These are phyloP conservation scores for Brachyptera putata DNA, from an alignment of 2,888 invertebrate species.

Conservation along the genomic window DNA sequence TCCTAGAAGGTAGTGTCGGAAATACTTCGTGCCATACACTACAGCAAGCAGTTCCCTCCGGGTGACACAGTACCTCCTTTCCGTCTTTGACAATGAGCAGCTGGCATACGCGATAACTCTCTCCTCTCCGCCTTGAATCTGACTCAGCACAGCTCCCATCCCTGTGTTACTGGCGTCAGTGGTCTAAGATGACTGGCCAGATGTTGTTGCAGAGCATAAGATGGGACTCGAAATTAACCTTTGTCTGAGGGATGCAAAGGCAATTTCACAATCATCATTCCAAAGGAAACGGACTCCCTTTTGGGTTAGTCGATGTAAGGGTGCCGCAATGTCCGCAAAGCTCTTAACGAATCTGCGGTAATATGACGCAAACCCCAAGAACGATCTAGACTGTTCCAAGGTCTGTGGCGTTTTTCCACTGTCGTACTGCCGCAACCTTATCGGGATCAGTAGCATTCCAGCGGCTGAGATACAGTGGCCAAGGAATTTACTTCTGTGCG, in stretches of 20 bases:
- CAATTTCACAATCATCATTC: background rate
- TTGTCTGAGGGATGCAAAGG: background rate
- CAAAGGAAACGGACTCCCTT: background rate
- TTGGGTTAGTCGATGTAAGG: background rate
- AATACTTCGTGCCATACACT: no score
- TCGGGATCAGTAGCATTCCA: constrained; percentile 1
- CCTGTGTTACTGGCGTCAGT: constrained; percentile 28
- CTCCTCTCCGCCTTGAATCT: no score
- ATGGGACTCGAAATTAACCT: background rate
- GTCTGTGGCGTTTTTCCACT: background rate
- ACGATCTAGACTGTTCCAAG: background rate
- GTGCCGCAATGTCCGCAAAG: background rate
- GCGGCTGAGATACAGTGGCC: background rate
- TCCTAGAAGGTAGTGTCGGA: no score
- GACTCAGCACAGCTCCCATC: constrained; percentile 28
- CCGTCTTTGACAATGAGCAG: no score
- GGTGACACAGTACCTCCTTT: no score
- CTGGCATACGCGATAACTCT: no score
- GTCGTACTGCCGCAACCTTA: background rate
- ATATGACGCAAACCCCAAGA: background rate
- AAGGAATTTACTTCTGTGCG: background rate
- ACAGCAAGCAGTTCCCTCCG: no score
- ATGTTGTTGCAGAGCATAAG: background rate
- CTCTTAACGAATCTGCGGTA: background rate
- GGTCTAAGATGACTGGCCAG: background rate